Conservation (phyloP, 2,888 invertebrate genomes). For the Macrophya annulata region DNA sequence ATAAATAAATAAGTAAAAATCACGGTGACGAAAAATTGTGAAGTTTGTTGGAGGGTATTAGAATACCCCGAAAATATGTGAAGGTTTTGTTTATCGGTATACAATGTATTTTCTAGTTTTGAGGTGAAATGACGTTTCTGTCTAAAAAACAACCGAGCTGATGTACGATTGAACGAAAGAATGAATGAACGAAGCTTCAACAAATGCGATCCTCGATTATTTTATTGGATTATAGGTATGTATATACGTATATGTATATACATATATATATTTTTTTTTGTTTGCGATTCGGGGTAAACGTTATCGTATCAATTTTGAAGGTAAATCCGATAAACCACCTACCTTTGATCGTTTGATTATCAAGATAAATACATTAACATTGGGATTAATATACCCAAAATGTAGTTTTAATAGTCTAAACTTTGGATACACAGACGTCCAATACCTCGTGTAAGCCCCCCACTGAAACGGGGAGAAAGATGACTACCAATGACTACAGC, state of each 20-base stretch:
- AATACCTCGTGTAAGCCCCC: constrained; percentile 53
- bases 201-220: constrained; percentile 7
- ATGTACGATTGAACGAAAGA: neutral
- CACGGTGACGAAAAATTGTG: neutral
- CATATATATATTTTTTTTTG: neutral
- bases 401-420: constrained; percentile 13
- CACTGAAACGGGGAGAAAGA: constrained; percentile 26
- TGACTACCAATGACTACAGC: constrained; percentile 34
- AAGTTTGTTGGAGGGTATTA: neutral
- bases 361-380: constrained; percentile 36
- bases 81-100: neutral
- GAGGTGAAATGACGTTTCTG: constrained; percentile 2
- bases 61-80: neutral
- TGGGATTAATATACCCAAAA: neutral
- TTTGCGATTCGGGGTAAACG: neutral
- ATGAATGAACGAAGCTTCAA: neutral
- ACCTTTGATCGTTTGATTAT: constrained; percentile 50
- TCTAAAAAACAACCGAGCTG: neutral
- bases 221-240: neutral
- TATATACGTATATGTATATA: too few species aligned
- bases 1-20: neutral
- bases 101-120: neutral
- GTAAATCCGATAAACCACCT: neutral
- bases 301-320: neutral
- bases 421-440: constrained; percentile 26